Base-by-base conservation (phyloP, 2,888 invertebrate genomes). In the Dyspetes luteomarginatus region DNA sequence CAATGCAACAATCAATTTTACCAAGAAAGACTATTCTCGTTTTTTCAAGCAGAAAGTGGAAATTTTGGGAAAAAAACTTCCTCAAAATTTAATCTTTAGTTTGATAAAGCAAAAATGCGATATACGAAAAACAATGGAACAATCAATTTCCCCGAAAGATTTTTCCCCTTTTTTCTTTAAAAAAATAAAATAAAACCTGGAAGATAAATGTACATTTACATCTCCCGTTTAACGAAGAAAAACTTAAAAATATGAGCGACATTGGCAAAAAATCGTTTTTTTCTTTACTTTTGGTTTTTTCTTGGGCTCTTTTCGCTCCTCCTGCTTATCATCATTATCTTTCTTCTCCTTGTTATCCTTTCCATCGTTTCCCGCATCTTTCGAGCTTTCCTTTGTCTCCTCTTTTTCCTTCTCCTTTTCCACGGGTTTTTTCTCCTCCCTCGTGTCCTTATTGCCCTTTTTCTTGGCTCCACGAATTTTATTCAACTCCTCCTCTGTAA, bases 291-390 rank as follows among this genome's bases (percentile, higher is more conserved):
- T 92, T 82, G 91, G 92, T 78, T 92, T 93, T 75, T 92, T 92
- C 77, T 92, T 92, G 56, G 93, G 93, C 75, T 94, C 94, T 4
- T 93, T 93, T 80, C 93, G 93, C 89, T 94, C 94, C 92, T 93
- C 88, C 91, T 91, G 78, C 82, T 94, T 94, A 4, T 93, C 92
- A 7, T 94, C 94, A 0, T 77, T 79, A 3, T 82, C 84, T 15
- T 77, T 82, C 36, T 78, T 75, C 0, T 82, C 83, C 19, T 72
- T 82, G 12, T 45, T 17, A 17, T 83, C 69, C 81, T 92, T 93
- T 85, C 92, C 75, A 85, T 89, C 82, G 85, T 90, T 84, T 80
- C 89, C 82, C 92, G 92, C 82, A 92, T 90, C 90, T 64, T 89
- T 89, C 55, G 93, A 93, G 62, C 93, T 93, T 88, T 90, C 52